phyloP scores from a whole-genome alignment of 1,140 invertebrate species.

The Pinna nobilis region DNA sequence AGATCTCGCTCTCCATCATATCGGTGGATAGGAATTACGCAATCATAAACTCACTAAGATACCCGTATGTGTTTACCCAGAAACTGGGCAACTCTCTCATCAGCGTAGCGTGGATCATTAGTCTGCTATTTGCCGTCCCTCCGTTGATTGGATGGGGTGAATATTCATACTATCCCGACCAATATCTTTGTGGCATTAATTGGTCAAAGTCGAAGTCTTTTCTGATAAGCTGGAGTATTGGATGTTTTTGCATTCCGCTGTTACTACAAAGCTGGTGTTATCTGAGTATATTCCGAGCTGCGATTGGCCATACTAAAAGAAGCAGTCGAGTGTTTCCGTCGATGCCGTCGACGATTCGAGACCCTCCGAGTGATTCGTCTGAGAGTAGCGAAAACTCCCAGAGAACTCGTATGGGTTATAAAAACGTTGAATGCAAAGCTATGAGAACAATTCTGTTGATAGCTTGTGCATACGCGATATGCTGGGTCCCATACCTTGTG shows the following conservation, averaged over 20 bases:
- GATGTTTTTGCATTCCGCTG: conserved; percentile 45
- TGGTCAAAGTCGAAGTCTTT: conserved; percentile 37
- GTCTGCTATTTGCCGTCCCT: conserved; percentile 49
- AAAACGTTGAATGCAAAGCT: conserved; percentile 55
- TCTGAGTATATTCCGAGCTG: conserved; percentile 56
- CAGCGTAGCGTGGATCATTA: conserved; percentile 42
- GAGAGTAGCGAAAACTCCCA: conserved; percentile 21
- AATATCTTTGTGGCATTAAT: conserved; percentile 48
- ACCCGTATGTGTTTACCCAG: conserved; percentile 61
- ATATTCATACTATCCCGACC: conserved; percentile 42
- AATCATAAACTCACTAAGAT: conserved; percentile 61
- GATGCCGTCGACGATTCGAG: conserved; percentile 17
- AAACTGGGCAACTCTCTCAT: conserved; percentile 50
- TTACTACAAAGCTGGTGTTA: conserved; percentile 55
- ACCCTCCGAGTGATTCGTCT: conserved; percentile 25
- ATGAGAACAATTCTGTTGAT: conserved; percentile 59
- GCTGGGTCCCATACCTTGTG: conserved; percentile 55
- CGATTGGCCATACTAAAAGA: conserved; percentile 52
- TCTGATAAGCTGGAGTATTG: conserved; percentile 30
- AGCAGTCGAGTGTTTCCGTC: conserved; percentile 45
- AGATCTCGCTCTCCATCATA: conserved; percentile 53
- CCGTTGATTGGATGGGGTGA: conserved; percentile 48
- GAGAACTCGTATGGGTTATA: conserved; percentile 11
- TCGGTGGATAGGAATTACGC: conserved; percentile 64
- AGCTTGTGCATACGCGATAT: conserved; percentile 48